Base-by-base conservation (phyloP, 2,113 vertebrate genomes). In the Columba janthina region DNA sequence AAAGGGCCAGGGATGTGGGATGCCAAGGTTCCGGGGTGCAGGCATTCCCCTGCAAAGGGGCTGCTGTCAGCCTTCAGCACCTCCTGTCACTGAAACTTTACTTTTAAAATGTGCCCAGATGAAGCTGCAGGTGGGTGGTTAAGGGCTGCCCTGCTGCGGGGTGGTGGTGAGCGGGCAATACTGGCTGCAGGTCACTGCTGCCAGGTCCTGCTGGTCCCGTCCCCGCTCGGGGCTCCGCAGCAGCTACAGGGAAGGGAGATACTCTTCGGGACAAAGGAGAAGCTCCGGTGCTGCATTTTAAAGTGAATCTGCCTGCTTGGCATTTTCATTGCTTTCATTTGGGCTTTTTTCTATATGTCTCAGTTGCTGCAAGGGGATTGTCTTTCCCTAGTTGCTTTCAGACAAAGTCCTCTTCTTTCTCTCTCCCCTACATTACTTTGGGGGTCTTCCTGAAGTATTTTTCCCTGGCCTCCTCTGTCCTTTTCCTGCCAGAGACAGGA, bases 31-130 rank as follows among this genome's bases (percentile, higher is more conserved):
- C 44, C 8, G 44, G 44, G 18, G 18, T 44, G 44, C 48, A 50
- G 48, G 10, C 20, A 50, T 24, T 5, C 48, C 22, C 22, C 48
- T 50, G 48, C 48, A 50, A 11, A n/a, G 64, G 51, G 28, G 32
- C 66, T 38, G 11, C 69, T 36, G 4, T 13, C 50, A 20, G 38
- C 40, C 46, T 31, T 32, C 62, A 9, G 32, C 2, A 1, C 40
- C 34, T 44, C 15, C 0, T 1, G 3, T 16, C 53, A 29, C 1
- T 15, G 15, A 2, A 73, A 19, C 34, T 58, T 69, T 61, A 10
- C 0, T 0, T 36, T 62, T 46, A 31, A 70, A 46, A 48, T 12
- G 18, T 53, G 54, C 48, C 4, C 6, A 57, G 48, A 12, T 40
- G 25, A 72, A 72, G 65, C 10, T 46, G 4, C 9, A 28, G 57